Conservation (phyloP, 2,888 invertebrate species). For the Leucoma salicis region DNA sequence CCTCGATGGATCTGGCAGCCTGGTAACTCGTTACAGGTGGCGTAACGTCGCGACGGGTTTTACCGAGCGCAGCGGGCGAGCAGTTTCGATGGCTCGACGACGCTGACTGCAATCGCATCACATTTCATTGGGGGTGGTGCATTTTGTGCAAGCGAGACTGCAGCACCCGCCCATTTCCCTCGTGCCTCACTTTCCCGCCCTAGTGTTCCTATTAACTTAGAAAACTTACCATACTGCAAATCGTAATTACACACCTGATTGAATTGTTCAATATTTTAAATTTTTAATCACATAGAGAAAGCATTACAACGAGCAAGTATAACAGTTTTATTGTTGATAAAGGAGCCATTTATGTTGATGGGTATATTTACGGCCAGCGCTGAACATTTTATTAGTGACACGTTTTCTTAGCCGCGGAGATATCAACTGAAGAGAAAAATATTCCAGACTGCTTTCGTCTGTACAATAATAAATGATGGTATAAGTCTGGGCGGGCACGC, state of each 20-base stretch:
- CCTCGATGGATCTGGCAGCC: slow-evolving; percentile 61
- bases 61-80: slow-evolving; percentile 60
- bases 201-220: slow-evolving; percentile 58
- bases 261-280: slow-evolving; percentile 25
- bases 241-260: slow-evolving; percentile 39
- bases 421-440: slow-evolving; percentile 17
- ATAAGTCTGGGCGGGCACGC: slow-evolving; percentile 49
- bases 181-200: slow-evolving; percentile 80
- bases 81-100: slow-evolving; percentile 60
- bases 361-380: slow-evolving; percentile 6
- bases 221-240: slow-evolving; percentile 49
- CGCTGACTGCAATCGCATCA: slow-evolving; percentile 70
- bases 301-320: not conserved
- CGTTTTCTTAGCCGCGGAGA: slow-evolving; percentile 12
- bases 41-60: slow-evolving; percentile 59
- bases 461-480: slow-evolving; percentile 33
- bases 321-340: not conserved
- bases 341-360: not conserved
- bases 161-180: slow-evolving; percentile 74
- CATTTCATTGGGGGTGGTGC: slow-evolving; percentile 72
- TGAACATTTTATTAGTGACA: slow-evolving; percentile 4
- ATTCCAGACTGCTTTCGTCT: slow-evolving; percentile 31
- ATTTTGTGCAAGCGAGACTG: slow-evolving; percentile 79
- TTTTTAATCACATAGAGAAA: slow-evolving; percentile 12
- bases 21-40: slow-evolving; percentile 77